A percentile compares a stretch with the other conserved stretches of the same genome.
Evolutionary conservation across 1,140 invertebrate species (phyloP).

Genomic region (Cylas formicarius): DNA sequence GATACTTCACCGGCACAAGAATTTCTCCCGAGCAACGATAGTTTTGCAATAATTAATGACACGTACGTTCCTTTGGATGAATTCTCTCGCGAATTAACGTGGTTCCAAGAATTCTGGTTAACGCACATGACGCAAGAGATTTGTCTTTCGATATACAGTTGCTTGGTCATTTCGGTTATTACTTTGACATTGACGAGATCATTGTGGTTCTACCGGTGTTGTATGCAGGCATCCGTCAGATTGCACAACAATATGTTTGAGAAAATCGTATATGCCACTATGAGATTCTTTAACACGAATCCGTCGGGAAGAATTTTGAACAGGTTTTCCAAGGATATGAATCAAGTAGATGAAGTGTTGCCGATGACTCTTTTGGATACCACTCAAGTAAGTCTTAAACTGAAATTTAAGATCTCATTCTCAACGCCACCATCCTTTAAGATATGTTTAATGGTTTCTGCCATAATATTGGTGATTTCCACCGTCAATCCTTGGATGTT

Average conservation of each 20-base stretch:
- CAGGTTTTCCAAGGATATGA: constrained; percentile 68
- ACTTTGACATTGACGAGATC: constrained; percentile 55
- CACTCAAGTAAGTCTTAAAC: constrained; percentile 51
- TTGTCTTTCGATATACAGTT: constrained; percentile 69
- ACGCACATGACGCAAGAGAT: constrained; percentile 65
- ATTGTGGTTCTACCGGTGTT: constrained; percentile 63
- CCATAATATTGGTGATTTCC: constrained; percentile 19
- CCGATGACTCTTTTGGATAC: constrained; percentile 70
- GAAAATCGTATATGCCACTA: constrained; percentile 70
- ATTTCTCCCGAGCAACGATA: constrained; percentile 67
- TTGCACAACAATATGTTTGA: constrained; percentile 80
- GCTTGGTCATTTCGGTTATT: constrained; percentile 74
- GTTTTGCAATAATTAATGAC: too few species aligned
- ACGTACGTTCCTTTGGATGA: too few species aligned
- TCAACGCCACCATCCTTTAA: too few species aligned
- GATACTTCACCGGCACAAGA: constrained; percentile 51
- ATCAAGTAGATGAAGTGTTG: constrained; percentile 67
- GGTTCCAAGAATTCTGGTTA: constrained; percentile 61
- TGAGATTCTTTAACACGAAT: constrained; percentile 81
- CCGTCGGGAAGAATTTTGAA: constrained; percentile 62
- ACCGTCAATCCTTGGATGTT: constrained; percentile 67
- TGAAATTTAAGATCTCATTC: too few species aligned
- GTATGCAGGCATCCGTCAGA: constrained; percentile 53
- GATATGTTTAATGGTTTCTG: constrained; percentile 21
- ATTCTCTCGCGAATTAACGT: too few species aligned